Evolutionary conservation across 2,797 vertebrate genomes (phyloP).

Genomic region (Carduelis carduelis): DNA sequence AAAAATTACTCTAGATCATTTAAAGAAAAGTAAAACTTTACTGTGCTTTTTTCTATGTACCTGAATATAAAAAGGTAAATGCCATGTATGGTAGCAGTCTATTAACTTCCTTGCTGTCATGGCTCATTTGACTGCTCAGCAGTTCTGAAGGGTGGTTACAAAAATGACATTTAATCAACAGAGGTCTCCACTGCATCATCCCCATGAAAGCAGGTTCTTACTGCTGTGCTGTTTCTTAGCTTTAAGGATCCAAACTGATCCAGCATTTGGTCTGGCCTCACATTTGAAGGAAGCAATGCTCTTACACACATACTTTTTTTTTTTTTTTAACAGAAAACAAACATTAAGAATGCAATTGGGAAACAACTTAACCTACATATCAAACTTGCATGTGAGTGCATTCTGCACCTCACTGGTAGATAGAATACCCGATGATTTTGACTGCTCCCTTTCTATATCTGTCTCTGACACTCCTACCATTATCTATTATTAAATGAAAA

Average conservation of each 20-base stretch:
- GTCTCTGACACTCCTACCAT: not conserved
- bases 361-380: not conserved
- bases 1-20: not conserved
- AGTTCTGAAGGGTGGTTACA: not conserved
- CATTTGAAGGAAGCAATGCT: not conserved
- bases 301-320: accelerated
- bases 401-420: not conserved
- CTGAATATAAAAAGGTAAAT: not conserved
- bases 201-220: not conserved
- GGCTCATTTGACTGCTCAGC: not conserved
- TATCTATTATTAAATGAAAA: conserved; percentile 2
- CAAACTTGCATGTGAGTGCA: not conserved
- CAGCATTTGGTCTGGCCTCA: not conserved
- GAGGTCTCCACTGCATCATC: not conserved
- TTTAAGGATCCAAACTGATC: not conserved
- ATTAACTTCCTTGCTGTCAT: not conserved
- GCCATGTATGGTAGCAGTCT: not conserved
- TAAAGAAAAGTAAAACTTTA: not conserved
- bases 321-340: not conserved
- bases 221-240: not conserved
- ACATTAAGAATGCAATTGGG: not conserved
- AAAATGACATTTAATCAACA: not conserved
- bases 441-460: not conserved
- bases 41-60: not conserved
- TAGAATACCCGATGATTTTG: not conserved